phyloP scores from a whole-genome alignment of 2,113 vertebrate genomes.

The Aspiorhynchus laticeps region DNA sequence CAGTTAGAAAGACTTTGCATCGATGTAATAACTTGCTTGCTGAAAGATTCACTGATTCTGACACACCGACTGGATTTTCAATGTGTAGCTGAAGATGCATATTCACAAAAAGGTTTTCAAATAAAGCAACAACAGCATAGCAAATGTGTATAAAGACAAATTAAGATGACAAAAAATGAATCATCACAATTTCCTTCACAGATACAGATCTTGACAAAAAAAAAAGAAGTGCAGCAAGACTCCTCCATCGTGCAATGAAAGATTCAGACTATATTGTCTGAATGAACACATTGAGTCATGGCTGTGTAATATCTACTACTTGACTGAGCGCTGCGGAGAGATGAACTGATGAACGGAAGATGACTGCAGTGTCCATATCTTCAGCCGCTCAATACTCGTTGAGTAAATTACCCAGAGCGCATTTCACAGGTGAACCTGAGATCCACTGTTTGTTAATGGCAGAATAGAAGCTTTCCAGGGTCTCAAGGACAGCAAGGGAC shows the following conservation, averaged over 20 bases:
- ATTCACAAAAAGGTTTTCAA: not conserved
- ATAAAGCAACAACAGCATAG: not conserved
- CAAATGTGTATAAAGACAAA: not conserved
- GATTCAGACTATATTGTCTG: not conserved
- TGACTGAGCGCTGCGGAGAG: not conserved
- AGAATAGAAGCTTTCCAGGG: constrained; percentile 30
- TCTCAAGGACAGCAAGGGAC: constrained; percentile 45
- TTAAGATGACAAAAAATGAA: not conserved
- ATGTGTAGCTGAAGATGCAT: not conserved
- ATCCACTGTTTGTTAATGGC: constrained; percentile 44
- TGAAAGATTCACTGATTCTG: not conserved
- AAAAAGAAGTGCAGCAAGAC: not conserved
- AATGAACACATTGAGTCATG: not conserved
- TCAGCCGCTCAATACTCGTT: constrained; percentile 28
- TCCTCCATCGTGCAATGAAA: not conserved
- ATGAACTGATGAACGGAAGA: not conserved
- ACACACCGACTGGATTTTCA: not conserved
- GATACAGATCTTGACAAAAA: not conserved
- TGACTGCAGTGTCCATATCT: constrained; percentile 24
- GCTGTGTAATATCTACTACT: not conserved
- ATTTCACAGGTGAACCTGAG: constrained; percentile 24
- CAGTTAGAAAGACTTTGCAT: not conserved
- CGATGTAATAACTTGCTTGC: not conserved
- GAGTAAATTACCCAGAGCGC: constrained; percentile 43
- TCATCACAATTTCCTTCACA: not conserved